phyloP scores from a whole-genome alignment of 2,888 invertebrate genomes.

The Exephanes ischioxanthus region DNA sequence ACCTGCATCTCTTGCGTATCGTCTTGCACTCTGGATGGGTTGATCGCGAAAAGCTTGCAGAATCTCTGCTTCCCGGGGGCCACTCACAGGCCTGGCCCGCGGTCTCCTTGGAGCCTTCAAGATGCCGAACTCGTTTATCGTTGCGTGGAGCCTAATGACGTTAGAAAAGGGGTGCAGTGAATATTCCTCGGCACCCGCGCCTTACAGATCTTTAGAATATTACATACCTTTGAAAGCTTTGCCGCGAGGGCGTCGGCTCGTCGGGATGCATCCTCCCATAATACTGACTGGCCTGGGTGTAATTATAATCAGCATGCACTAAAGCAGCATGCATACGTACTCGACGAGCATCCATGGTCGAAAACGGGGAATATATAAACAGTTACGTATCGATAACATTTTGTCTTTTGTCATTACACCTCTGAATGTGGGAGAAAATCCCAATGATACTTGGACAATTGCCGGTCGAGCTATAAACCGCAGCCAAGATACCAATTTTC shows the following conservation, averaged over 20 bases:
- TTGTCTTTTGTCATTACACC: not conserved
- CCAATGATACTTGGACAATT: too few relatives aligned
- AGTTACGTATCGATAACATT: not conserved
- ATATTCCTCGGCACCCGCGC: not conserved
- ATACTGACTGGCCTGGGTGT: not conserved
- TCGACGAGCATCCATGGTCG: not conserved
- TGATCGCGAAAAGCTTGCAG: too few relatives aligned
- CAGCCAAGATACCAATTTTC: too few relatives aligned
- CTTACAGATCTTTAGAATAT: not conserved
- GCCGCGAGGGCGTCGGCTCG: slow-evolving; percentile 1
- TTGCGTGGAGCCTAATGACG: not conserved
- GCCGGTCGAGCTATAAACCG: too few relatives aligned
- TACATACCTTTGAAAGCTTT: not conserved
- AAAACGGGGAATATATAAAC: not conserved
- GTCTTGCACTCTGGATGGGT: too few relatives aligned
- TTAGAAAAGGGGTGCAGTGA: not conserved
- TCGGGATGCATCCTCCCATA: not conserved
- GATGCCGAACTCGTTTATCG: not conserved
- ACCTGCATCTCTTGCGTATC: too few relatives aligned
- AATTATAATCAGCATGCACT: slow-evolving; percentile 3
- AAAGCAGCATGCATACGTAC: slow-evolving; percentile 20
- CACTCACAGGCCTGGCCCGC: too few relatives aligned
- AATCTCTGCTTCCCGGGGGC: too few relatives aligned
- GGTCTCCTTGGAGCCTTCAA: slow-evolving; percentile 1
- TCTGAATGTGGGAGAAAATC: not conserved